A percentile compares a stretch with the other conserved stretches of the same genome.
Evolutionary conservation across 2,888 invertebrate genomes (phyloP).

Genomic region (Luperina nickerlii): DNA sequence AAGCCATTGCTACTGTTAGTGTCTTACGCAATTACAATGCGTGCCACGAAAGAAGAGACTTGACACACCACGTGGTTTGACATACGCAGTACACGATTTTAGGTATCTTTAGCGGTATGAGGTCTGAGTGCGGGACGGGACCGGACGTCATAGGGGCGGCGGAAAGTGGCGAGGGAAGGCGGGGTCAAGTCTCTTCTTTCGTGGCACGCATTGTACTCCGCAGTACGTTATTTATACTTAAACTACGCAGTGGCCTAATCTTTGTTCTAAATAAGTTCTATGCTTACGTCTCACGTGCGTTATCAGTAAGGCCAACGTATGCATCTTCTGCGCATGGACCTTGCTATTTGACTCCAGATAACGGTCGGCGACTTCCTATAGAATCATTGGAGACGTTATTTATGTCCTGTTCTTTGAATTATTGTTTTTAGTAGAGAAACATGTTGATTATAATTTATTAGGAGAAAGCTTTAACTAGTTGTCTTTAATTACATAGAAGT

Average conservation of each 20-base stretch:
- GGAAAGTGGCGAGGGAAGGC: too few relatives aligned
- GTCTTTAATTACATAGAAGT: not conserved
- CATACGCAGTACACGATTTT: too few relatives aligned
- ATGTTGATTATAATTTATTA: not conserved
- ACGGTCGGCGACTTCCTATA: slow-evolving; percentile 48
- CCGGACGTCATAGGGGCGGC: too few relatives aligned
- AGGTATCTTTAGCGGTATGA: too few relatives aligned
- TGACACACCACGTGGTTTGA: too few relatives aligned
- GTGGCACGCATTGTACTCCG: too few relatives aligned
- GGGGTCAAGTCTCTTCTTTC: too few relatives aligned
- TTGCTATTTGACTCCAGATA: slow-evolving; percentile 67
- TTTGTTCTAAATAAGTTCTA: slow-evolving; percentile 63
- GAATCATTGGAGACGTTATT: slow-evolving; percentile 26
- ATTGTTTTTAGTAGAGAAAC: not conserved
- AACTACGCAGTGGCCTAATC: slow-evolving; percentile 56
- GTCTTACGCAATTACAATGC: not conserved
- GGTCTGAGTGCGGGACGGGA: too few relatives aligned
- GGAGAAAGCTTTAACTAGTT: not conserved
- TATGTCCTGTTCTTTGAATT: slow-evolving; percentile 18
- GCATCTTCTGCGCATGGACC: slow-evolving; percentile 66
- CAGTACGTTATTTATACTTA: slow-evolving; percentile 18
- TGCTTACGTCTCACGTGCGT: slow-evolving; percentile 52
- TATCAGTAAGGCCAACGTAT: slow-evolving; percentile 69
- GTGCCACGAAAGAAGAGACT: too few relatives aligned
- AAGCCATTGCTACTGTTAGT: too few relatives aligned